Conservation (phyloP, 2,113 vertebrate genomes). For the Pipra filicauda region DNA sequence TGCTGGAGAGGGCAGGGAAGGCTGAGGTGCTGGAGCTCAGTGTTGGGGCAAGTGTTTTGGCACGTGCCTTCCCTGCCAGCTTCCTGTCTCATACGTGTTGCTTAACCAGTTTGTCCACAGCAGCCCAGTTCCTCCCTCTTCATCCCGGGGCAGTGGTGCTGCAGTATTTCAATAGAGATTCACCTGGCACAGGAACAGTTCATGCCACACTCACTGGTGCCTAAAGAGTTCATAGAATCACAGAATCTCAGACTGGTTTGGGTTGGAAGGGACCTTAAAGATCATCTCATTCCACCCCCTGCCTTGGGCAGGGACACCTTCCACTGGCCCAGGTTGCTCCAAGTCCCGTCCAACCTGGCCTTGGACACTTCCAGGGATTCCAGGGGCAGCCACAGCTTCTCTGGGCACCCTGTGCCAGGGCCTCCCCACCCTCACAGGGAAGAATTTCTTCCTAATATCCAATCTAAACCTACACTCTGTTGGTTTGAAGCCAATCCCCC, state of each 20-base stretch:
- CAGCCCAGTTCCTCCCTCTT: not conserved
- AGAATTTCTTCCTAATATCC: not conserved
- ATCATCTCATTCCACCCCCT: not conserved
- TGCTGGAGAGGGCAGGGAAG: not conserved
- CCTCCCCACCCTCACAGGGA: rapidly evolving
- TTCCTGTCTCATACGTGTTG: not conserved
- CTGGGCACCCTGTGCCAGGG: not conserved
- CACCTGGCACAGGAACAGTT: not conserved
- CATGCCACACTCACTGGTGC: not conserved
- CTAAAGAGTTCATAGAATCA: not conserved
- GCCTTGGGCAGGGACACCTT: not conserved
- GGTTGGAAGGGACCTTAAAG: not conserved
- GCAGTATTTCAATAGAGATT: not conserved
- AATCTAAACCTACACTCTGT: too few species aligned
- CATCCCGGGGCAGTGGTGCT: not conserved
- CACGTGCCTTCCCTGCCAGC: not conserved
- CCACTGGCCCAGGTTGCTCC: rapidly evolving
- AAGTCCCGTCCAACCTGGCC: not conserved
- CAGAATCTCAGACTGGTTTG: not conserved
- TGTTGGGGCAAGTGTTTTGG: not conserved
- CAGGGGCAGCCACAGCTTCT: not conserved
- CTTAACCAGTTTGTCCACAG: not conserved
- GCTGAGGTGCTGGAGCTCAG: not conserved
- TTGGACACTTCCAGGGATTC: not conserved
- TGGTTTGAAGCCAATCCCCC: not conserved